Evolutionary conservation across 2,888 invertebrate genomes (phyloP), one percentile per base, ranked within the genome.

Genomic region (Drosophila recens): DNA sequence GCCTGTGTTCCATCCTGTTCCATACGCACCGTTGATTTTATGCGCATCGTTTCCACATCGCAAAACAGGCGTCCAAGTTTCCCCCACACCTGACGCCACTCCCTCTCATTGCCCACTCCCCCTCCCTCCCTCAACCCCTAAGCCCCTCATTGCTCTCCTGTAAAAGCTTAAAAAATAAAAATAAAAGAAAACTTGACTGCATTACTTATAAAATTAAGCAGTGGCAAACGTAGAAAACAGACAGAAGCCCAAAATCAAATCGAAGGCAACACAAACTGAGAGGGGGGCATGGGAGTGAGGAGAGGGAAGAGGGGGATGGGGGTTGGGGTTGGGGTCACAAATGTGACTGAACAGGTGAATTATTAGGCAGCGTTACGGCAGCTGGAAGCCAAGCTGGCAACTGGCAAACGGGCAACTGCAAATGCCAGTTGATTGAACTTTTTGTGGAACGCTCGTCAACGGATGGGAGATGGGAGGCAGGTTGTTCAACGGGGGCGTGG

Each of bases 41-140:
- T 85, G 80, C 79, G 83, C 80, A 87, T 80, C 77, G 82, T 72
- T 87, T 87, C 79, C 79, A 79, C 87, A 80, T 81, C 82, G 80
- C 54, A 77, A 78, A 71, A 54, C 87, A 86, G 72, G 56, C 62
- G 73, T 71, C 75, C 77, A 79, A 77, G 61, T 63, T 69, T 42
- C 43, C 23, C 27, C 27, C 23, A 38, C 46, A 27, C 17, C 27
- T 20, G 4, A 20, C 4, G 48, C 17, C 45, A 9, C 8, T 0
- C n/a, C 42, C 5, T 2, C 17, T 10, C 8, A n/a, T 27, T 23
- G 9, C 34, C 20, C 17, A 17, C 15, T 17, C 42, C n/a, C n/a
- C n/a, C 42, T 4, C 46, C 36, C 51, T 11, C 46, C 4, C 13
- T 40, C 42, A 30, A 56, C 42, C 40, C 20, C 23, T 13, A 11